A percentile compares a stretch with the other conserved stretches of the same genome.
Conservation (phyloP, 1,140 invertebrate genomes). For the Uloborus diversus region DNA sequence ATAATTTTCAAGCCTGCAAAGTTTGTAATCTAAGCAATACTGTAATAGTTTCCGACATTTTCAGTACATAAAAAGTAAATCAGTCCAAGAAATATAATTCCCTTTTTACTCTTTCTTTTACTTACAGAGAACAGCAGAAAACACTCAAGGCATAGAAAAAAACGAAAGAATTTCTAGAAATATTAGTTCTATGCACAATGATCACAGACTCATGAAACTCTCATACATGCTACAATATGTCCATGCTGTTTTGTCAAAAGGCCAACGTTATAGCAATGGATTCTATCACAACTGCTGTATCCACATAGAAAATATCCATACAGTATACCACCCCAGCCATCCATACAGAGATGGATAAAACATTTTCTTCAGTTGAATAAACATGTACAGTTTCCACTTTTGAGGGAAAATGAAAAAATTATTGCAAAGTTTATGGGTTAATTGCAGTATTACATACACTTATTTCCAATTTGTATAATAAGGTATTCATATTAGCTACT, state of each 20-base stretch:
- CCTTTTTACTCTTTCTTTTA: slow-evolving; percentile 5
- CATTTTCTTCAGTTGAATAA: neutral
- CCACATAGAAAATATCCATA: slow-evolving; percentile 52
- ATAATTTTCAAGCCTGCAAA: no score
- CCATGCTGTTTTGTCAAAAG: slow-evolving; percentile 56
- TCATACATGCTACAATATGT: slow-evolving; percentile 54
- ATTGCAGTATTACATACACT: no score
- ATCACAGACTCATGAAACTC: slow-evolving; percentile 56
- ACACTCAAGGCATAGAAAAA: slow-evolving; percentile 45
- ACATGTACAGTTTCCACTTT: neutral
- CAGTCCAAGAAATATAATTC: neutral
- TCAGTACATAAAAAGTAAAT: neutral
- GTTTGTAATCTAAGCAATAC: neutral
- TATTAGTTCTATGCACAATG: slow-evolving; percentile 56
- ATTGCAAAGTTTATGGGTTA: no score
- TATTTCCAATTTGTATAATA: no score
- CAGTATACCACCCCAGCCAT: slow-evolving; percentile 51
- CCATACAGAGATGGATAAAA: neutral
- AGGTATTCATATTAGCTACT: no score
- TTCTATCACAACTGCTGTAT: slow-evolving; percentile 55
- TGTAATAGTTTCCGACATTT: neutral
- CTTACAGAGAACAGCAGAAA: slow-evolving; percentile 24
- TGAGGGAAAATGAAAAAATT: neutral
- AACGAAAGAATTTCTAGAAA: slow-evolving; percentile 49
- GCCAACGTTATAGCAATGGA: slow-evolving; percentile 50